Conservation (phyloP, 92 coral and sea anemone species). For the Porites lobata region DNA sequence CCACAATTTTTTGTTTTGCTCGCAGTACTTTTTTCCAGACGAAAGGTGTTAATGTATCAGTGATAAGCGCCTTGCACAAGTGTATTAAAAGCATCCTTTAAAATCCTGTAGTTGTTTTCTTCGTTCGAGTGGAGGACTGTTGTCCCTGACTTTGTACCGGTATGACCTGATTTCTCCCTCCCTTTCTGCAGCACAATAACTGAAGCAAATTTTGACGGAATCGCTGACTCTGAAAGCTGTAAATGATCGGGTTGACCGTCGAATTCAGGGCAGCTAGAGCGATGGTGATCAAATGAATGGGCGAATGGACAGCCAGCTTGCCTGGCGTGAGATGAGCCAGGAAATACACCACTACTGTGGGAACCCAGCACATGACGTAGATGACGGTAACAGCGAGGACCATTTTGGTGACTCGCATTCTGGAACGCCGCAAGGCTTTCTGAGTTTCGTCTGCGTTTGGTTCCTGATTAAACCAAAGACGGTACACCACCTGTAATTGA, state of each 20-base stretch:
- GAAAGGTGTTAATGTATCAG: no score
- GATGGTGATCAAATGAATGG: neutral
- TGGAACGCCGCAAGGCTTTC: neutral
- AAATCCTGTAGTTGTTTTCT: neutral
- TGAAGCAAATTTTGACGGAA: constrained; percentile 3
- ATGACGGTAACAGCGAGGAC: constrained; percentile 25
- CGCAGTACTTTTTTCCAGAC: no score
- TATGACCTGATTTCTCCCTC: neutral
- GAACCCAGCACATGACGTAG: constrained; percentile 30
- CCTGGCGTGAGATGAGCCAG: neutral
- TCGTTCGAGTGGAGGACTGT: neutral
- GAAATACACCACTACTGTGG: constrained; percentile 7
- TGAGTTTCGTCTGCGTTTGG: neutral
- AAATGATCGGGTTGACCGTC: constrained; percentile 6
- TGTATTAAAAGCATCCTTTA: neutral
- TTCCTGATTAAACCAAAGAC: neutral
- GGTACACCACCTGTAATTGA: neutral
- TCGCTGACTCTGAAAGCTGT: constrained; percentile 9
- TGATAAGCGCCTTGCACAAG: no score
- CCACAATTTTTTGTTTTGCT: no score
- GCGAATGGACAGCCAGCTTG: neutral
- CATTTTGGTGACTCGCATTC: constrained; percentile 30
- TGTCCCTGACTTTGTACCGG: neutral
- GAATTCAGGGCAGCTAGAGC: neutral
- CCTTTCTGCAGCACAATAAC: neutral